Base-by-base conservation (phyloP, 2,888 invertebrate genomes). In the Cynaeus angustus region DNA sequence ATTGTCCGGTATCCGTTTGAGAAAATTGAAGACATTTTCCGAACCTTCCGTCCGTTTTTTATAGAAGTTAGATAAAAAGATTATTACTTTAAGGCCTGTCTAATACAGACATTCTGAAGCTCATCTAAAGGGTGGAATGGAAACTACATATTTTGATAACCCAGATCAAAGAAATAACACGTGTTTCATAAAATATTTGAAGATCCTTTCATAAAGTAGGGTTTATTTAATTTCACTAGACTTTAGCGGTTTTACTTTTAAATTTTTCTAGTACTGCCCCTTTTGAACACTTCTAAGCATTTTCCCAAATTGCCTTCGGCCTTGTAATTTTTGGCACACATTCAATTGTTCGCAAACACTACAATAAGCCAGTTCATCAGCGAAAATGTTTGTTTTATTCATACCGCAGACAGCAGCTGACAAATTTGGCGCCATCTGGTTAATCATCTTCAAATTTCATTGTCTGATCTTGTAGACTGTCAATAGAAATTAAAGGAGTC, bases 361-460 rank as follows among this genome's bases (percentile, higher is more conserved):
- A 50, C 62, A 62, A 62, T 62, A 48, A 37, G 37, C 12, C 16
- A 50, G 10, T 58, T 50, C 38, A 59, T 59, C 26, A 62, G 37
- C 38, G 50, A 62, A 53, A 64, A 53, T 53, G 52, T 64, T 64
- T 64, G 53, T 53, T 53, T 64, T 64, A 64, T 64, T 53, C 46
- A 64, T 64, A 14, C 21, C 10, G 37, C 46, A 55, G 56, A 62
- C 62, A 55, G 58, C 68, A 62, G 68, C 68, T 68, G 68, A 62
- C 48, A 62, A 55, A 55, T 37, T 48, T 21, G 55, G 68, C 62
- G 61, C 68, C 68, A 68, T 62, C 62, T 68, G 68, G 62, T 68
- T 69, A 69, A 69, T 64, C 64, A 69, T 69, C 64, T 69, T 69
- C 64, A 64, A 69, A 64, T 69, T 69, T 65, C 64, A 64, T 69